Conservation (phyloP, 2,113 vertebrate species). For the Labeo rohita region DNA sequence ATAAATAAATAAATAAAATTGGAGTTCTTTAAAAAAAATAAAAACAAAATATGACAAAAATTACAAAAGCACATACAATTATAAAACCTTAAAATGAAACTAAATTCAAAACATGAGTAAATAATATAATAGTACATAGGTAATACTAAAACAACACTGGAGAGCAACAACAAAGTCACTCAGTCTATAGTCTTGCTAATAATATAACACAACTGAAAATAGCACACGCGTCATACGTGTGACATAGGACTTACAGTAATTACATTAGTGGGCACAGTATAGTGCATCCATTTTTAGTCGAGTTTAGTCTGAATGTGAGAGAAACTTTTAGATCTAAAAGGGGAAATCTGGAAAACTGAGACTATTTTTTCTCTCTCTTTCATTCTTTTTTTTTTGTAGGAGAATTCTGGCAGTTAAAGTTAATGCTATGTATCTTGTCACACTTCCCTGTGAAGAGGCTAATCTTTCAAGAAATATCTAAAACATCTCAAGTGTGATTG, state of each 20-base stretch:
- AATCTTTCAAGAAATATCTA: neutral
- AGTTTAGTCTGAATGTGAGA: conserved; percentile 22
- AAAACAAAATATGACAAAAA: no score
- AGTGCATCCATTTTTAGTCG: conserved; percentile 14
- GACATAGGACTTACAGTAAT: conserved; percentile 14
- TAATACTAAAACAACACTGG: neutral
- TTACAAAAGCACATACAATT: neutral
- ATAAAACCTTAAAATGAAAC: neutral
- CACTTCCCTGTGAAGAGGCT: neutral
- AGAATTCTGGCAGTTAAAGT: neutral
- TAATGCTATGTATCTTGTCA: neutral
- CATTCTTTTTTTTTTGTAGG: neutral
- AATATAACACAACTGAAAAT: conserved; percentile 22
- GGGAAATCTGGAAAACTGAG: neutral
- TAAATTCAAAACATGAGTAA: neutral
- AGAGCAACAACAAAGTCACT: neutral
- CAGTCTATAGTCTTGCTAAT: neutral
- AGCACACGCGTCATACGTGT: conserved; percentile 4
- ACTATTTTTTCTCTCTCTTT: neutral
- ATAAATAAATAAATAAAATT: no score
- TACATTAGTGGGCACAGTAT: conserved; percentile 39
- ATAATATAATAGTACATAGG: neutral
- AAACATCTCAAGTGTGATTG: neutral
- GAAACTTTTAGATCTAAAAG: neutral
- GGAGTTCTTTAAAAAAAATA: no score